Percentiles rank a stretch among this genome's conserved stretches.
These are phyloP conservation scores for Ganaspis brasiliensis DNA, from an alignment of 2,888 invertebrate species.

Conservation along the genomic window DNA sequence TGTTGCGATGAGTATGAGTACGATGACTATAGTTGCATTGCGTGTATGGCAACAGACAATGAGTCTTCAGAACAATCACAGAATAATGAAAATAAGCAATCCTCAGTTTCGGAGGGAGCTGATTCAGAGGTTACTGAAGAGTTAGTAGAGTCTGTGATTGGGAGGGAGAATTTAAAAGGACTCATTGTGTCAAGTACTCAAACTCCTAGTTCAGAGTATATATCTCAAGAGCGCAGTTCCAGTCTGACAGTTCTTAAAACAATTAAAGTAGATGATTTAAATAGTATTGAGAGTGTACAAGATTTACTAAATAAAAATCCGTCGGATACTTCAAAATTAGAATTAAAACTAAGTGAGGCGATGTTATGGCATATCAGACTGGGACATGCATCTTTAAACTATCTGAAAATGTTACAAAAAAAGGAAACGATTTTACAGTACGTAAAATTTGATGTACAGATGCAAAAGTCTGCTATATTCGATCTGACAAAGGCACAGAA, in stretches of 20 bases:
- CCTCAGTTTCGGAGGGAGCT: slow-evolving; percentile 43
- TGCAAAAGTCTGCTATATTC: slow-evolving; percentile 59
- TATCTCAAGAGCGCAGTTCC: not conserved
- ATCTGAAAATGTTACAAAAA: slow-evolving; percentile 62
- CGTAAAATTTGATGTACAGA: slow-evolving; percentile 54
- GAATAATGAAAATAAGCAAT: not conserved
- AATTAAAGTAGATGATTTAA: slow-evolving; percentile 45
- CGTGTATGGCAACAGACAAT: slow-evolving; percentile 47
- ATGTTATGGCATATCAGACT: slow-evolving; percentile 53
- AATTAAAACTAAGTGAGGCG: slow-evolving; percentile 32
- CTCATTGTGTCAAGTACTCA: not conserved
- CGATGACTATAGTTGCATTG: slow-evolving; percentile 52
- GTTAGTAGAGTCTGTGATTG: slow-evolving; percentile 46
- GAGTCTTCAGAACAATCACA: slow-evolving; percentile 47
- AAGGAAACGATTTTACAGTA: slow-evolving; percentile 52
- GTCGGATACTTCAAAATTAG: not conserved
- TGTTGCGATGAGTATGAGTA: slow-evolving; percentile 12
- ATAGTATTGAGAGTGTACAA: slow-evolving; percentile 26
- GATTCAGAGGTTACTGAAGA: slow-evolving; percentile 2
- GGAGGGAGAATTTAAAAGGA: slow-evolving; percentile 52
- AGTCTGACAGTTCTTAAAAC: slow-evolving; percentile 1
- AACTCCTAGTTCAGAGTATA: not conserved
- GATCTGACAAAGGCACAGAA: slow-evolving; percentile 59
- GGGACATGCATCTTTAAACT: slow-evolving; percentile 57
- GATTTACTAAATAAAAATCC: slow-evolving; percentile 28